phyloP scores from a whole-genome alignment of 2,888 invertebrate genomes.

The Macaria notata region DNA sequence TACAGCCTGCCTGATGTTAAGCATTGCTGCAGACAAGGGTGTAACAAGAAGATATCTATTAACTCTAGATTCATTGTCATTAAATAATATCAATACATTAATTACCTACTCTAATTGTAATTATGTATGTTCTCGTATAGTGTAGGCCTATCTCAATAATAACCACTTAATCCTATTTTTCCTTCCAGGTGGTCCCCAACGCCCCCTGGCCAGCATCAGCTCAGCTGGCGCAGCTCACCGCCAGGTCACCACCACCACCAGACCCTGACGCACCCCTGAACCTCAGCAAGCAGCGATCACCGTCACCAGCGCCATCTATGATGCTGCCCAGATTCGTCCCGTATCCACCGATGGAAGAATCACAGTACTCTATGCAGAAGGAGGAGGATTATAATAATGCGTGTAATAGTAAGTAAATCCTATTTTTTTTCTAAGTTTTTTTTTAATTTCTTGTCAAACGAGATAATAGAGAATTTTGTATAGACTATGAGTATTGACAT shows the following conservation, averaged over 20 bases:
- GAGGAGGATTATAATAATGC: slow-evolving; percentile 70
- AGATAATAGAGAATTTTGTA: too few species aligned
- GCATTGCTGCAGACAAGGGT: too few species aligned
- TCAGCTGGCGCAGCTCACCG: slow-evolving; percentile 87
- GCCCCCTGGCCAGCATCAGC: slow-evolving; percentile 86
- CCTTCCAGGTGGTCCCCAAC: slow-evolving; percentile 72
- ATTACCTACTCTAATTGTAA: too few species aligned
- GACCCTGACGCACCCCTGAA: slow-evolving; percentile 94
- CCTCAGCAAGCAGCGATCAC: slow-evolving; percentile 91
- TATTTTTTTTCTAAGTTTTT: background rate
- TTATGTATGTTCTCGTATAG: too few species aligned
- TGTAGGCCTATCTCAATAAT: too few species aligned
- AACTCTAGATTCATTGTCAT: too few species aligned
- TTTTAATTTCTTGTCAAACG: too few species aligned
- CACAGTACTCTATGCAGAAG: slow-evolving; percentile 67
- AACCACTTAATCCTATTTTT: too few species aligned
- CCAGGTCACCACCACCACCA: slow-evolving; percentile 82
- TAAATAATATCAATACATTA: too few species aligned
- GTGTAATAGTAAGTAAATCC: slow-evolving; percentile 64
- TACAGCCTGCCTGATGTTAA: too few species aligned
- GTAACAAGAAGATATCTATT: too few species aligned
- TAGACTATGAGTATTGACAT: too few species aligned
- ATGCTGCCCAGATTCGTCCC: slow-evolving; percentile 78
- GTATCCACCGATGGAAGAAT: slow-evolving; percentile 73
- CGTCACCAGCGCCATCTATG: slow-evolving; percentile 81